A percentile compares a stretch with the other conserved stretches of the same genome.
Evolutionary conservation across 2,797 vertebrate genomes (phyloP).

Genomic region (Hemibagrus guttatus): DNA sequence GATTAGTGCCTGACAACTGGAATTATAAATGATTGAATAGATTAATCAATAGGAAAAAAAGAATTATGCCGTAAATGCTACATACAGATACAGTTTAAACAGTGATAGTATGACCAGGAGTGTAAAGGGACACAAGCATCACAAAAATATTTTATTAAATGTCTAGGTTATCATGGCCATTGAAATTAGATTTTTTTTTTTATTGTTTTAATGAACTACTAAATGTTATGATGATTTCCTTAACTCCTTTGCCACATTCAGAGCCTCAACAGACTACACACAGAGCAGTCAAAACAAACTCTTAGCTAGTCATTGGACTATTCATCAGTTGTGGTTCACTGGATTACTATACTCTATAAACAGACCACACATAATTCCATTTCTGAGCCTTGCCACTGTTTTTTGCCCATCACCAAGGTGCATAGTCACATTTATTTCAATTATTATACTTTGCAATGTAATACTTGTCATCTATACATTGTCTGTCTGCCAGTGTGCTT

Average conservation of each 20-base stretch:
- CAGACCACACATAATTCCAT: not conserved
- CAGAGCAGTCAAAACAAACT: not conserved
- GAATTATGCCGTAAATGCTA: not conserved
- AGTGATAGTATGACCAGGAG: not conserved
- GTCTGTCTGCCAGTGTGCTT: not conserved
- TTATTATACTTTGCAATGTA: not conserved
- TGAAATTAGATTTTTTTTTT: not conserved
- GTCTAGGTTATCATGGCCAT: not conserved
- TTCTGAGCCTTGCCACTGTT: not conserved
- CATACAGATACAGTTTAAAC: not conserved
- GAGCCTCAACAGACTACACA: not conserved
- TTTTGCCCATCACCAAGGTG: not conserved
- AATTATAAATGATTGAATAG: not conserved
- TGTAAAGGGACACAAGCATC: not conserved
- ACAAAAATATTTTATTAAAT: not conserved
- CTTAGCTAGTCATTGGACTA: not conserved
- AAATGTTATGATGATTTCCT: not conserved
- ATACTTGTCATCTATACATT: not conserved
- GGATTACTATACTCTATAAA: not conserved
- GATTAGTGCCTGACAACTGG: not conserved
- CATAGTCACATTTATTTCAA: not conserved
- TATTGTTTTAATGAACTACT: not conserved
- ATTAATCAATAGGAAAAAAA: not conserved
- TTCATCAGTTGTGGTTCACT: not conserved
- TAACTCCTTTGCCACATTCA: not conserved